Base-by-base conservation (phyloP, 2,113 vertebrate genomes). In the Apaloderma vittatum region DNA sequence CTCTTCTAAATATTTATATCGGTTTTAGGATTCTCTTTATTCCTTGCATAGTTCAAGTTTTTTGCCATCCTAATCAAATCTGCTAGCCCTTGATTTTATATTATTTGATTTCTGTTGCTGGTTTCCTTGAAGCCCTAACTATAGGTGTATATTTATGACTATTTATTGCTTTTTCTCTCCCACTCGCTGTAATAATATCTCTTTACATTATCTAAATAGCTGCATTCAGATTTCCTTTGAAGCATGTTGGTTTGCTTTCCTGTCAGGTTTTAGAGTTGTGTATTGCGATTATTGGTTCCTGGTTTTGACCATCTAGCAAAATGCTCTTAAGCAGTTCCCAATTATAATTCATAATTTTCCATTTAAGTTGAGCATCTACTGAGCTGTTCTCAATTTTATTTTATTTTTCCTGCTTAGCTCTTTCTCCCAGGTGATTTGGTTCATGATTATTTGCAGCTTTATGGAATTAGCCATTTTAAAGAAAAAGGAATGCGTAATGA, bases 341-440 rank as follows among this genome's bases (percentile, higher is more conserved):
- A 52, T 75, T 87, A 84, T 63, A 92, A 89, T 81, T 91, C 48
- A 89, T 36, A 22, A 57, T 91, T 96, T 96, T 72, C 76, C 40
- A 57, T 95, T 89, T 95, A 82, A 93, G 91, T 45, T 48, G 65
- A 95, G 34, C 32, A 61, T 86, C 65, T 91, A 67, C 55, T 93
- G 59, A 95, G 62, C 63, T 46, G 40, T 40, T 80, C 9, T 82
- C 10, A 59, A 19, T 81, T 65, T 45, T 65, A 15, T 32, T 29
- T 23, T 67, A 51, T 45, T 40, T 34, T n/a, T 46, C 34, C 15
- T 63, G 14, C 48, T 81, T 81, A 75, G 48, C 29, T 86, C 13
- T 52, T 89, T 81, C n/a, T 96, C 68, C 48, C 46, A 52, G 72
- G 63, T 3, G 3, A 81, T 77, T 86, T 89, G 18, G 24, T 77